phyloP scores from a whole-genome alignment of 2,113 vertebrate genomes.

The Notothenia coriiceps region DNA sequence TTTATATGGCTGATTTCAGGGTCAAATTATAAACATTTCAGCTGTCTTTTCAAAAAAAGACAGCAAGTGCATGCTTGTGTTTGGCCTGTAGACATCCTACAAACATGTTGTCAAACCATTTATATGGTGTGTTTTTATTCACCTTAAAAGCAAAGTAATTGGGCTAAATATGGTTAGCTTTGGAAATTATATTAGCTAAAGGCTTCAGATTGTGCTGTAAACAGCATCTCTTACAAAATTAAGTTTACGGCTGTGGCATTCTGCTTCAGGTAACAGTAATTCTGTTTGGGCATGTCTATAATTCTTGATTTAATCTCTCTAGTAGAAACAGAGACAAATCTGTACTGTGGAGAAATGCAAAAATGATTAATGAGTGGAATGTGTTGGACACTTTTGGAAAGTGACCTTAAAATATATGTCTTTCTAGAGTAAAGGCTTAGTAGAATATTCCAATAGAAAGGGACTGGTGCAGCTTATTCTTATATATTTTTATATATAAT shows the following conservation, averaged over 20 bases:
- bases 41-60: background rate
- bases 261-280: background rate
- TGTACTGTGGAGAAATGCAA: conserved; percentile 18
- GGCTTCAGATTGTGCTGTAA: background rate
- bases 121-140: background rate
- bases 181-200: background rate
- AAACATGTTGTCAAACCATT: background rate
- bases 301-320: conserved; percentile 4
- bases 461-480: background rate
- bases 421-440: background rate
- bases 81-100: background rate
- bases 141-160: background rate
- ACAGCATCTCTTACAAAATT: background rate
- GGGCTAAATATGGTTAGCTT: background rate
- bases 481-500: too few species aligned
- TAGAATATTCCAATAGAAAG: background rate
- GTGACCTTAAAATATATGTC: background rate
- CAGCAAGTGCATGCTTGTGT: conserved; percentile 26
- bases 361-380: conserved; percentile 22
- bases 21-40: background rate
- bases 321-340: conserved; percentile 25
- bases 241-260: conserved; percentile 3
- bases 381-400: conserved; percentile 8
- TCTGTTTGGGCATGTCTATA: conserved; percentile 6
- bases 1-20: conserved; percentile 10